Evolutionary conservation across 2,113 vertebrate species (phyloP).

Genomic region (Sciurus niger): DNA sequence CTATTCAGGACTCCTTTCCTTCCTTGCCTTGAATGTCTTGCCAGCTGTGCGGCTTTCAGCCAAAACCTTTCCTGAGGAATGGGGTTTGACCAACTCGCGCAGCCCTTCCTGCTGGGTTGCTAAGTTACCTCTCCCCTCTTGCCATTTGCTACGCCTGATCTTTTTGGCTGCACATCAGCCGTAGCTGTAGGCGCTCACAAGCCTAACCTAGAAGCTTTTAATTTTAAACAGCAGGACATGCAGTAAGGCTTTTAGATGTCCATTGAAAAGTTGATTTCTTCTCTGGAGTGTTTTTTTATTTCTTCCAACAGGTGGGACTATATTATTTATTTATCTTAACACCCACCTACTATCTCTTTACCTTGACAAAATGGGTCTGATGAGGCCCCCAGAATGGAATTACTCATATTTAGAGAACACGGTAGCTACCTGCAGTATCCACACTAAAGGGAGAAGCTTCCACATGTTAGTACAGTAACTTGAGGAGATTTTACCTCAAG

Average conservation of each 20-base stretch:
- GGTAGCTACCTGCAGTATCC: not conserved
- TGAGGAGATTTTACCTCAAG: conserved; percentile 3
- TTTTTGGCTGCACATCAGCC: conserved; percentile 48
- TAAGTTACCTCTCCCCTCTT: conserved; percentile 84
- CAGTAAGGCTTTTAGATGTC: conserved; percentile 81
- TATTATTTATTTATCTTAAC: conserved; percentile 81
- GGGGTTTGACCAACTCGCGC: conserved; percentile 82
- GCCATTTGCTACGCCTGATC: conserved; percentile 59
- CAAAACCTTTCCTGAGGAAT: conserved; percentile 73
- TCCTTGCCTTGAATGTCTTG: conserved; percentile 11
- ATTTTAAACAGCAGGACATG: conserved; percentile 87
- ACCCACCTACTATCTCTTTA: conserved; percentile 69
- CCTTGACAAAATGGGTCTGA: conserved; percentile 69
- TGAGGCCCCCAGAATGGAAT: not conserved
- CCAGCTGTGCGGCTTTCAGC: conserved; percentile 83
- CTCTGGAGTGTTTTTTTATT: conserved; percentile 54
- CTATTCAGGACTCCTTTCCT: conserved; percentile 74
- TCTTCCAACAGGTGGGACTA: not conserved
- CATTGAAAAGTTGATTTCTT: conserved; percentile 79
- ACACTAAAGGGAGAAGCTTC: not conserved
- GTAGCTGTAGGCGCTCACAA: conserved; percentile 75
- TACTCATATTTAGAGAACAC: not conserved
- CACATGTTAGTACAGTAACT: not conserved
- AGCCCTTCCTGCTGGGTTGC: conserved; percentile 84
- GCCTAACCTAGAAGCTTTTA: conserved; percentile 77